These are phyloP conservation scores for Glaucopsyche alexis DNA, from an alignment of 2,888 invertebrate species.

Conservation along the genomic window DNA sequence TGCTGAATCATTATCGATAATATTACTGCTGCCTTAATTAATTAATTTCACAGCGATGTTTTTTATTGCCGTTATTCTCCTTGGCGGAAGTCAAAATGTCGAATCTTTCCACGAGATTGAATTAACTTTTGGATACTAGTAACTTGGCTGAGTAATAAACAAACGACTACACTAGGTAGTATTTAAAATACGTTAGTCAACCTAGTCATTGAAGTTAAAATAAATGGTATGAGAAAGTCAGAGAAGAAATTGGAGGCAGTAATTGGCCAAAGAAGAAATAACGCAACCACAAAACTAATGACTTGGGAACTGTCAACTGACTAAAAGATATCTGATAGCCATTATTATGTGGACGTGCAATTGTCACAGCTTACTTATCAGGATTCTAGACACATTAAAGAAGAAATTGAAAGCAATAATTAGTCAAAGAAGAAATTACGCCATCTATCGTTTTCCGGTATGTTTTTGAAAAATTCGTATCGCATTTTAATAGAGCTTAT, in stretches of 20 bases:
- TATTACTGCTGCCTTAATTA: background rate
- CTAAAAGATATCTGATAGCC: background rate
- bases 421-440: too few species aligned
- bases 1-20: slow-evolving; percentile 5
- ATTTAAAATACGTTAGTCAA: background rate
- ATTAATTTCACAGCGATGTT: background rate
- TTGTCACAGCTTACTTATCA: too few species aligned
- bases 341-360: too few species aligned
- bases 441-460: too few species aligned
- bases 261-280: background rate
- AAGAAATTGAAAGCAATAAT: too few species aligned
- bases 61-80: slow-evolving; percentile 1
- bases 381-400: too few species aligned
- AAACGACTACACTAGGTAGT: background rate
- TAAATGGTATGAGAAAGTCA: background rate
- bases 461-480: too few species aligned
- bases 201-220: background rate
- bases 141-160: background rate
- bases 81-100: background rate
- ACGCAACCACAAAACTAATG: background rate
- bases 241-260: background rate
- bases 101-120: background rate
- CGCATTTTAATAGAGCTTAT: too few species aligned
- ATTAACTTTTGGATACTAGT: background rate
- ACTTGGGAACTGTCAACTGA: background rate